Evolutionary conservation across 1,140 invertebrate species (phyloP), one percentile per base, ranked within the genome.

Genomic region (Drosophila nikananu): DNA sequence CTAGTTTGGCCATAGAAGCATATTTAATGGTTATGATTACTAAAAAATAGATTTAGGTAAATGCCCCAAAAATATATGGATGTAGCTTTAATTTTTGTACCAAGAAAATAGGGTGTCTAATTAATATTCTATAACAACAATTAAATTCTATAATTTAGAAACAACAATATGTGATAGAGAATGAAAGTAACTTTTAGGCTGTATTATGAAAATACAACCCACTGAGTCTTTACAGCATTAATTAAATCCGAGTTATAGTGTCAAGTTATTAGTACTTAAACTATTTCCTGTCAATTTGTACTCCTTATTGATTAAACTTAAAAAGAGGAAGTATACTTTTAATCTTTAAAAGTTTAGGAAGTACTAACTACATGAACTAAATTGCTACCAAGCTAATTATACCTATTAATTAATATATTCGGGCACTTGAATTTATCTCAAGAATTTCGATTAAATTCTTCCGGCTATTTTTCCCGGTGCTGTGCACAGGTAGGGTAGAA

Each of bases 401-500:
- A 55, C 32, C 12, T 37, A 35, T 37, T 32, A 55, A 13, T 23
- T 37, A 23, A 55, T 57, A 57, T 12, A 23, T 57, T 37, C 19
- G 2, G 8, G 5, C 15, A 35, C 54, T 37, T 23, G 3, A 13
- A 15, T 25, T 7, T 42, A 60, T 30, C n/a, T 49, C 9, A 19
- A 21, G 2, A 61, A 23, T 55, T 12, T 17, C 7, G 17, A 44
- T 65, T 32, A 42, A 41, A 55, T 55, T n/a, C 19, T 54, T 27
- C 23, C 25, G 58, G 13, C 5, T 71, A 30, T 68, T 71, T 71
- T 55, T 71, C 46, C 49, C 67, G 64, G 63, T 71, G 67, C 25
- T n/a, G 17, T 6, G 23, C 8, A n/a, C n/a, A n/a, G n/a, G n/a
- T n/a, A n/a, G n/a, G n/a, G n/a, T n/a, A n/a, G n/a, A n/a, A 3